phyloP scores from a whole-genome alignment of 2,797 vertebrate species.

The Xenops minutus region DNA sequence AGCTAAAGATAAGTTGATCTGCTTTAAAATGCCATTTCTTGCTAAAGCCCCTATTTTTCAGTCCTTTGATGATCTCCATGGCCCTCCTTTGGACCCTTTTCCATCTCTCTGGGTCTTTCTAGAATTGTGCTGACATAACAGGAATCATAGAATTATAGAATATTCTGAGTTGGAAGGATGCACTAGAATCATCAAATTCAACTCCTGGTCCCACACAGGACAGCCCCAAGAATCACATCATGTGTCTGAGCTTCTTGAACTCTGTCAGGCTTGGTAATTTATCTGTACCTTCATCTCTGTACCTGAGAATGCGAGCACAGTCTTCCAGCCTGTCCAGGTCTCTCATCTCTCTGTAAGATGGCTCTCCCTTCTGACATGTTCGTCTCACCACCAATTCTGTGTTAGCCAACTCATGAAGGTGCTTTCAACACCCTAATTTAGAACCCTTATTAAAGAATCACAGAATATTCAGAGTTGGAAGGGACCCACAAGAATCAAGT shows the following conservation, averaged over 20 bases:
- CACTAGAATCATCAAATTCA: neutral
- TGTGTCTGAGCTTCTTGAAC: neutral
- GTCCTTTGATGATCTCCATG: rapidly evolving
- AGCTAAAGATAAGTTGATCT: neutral
- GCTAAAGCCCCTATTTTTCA: neutral
- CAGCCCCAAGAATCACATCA: neutral
- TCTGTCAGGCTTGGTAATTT: neutral
- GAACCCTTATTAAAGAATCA: neutral
- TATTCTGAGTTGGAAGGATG: neutral
- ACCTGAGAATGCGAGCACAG: neutral
- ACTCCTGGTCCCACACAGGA: too few relatives aligned
- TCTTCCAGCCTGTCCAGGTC: neutral
- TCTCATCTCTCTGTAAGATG: neutral
- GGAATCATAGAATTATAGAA: neutral
- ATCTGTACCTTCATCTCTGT: neutral
- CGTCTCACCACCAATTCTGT: neutral
- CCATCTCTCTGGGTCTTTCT: neutral
- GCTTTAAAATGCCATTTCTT: neutral
- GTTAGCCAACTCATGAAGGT: neutral
- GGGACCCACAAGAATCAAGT: neutral
- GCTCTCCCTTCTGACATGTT: rapidly evolving
- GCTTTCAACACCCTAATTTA: neutral
- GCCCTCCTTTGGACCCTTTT: neutral
- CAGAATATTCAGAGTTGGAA: neutral
- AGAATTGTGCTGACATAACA: neutral